Conservation (phyloP, 2,113 vertebrate genomes). For the Actinemys pallida region DNA sequence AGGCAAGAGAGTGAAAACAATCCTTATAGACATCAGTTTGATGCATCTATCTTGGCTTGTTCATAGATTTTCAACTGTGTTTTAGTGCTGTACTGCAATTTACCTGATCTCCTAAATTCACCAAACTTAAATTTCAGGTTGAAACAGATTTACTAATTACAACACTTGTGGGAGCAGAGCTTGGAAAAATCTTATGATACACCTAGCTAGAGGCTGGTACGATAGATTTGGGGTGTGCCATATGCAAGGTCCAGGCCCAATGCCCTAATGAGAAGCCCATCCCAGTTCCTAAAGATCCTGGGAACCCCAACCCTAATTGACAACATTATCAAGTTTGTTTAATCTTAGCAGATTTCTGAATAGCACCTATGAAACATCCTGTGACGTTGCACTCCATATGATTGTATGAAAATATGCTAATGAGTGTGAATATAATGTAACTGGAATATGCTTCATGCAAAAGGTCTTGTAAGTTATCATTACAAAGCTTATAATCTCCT, state of each 20-base stretch:
- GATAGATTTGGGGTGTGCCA: not conserved
- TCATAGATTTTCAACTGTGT: not conserved
- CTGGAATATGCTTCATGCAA: no score
- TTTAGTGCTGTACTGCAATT: not conserved
- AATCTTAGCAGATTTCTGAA: not conserved
- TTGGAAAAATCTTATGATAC: not conserved
- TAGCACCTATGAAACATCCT: not conserved
- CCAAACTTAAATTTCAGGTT: not conserved
- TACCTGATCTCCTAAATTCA: not conserved
- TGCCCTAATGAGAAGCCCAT: rapidly evolving
- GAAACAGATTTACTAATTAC: not conserved
- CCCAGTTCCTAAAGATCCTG: rapidly evolving
- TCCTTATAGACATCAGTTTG: not conserved
- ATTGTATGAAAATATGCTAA: no score
- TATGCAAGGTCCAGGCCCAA: no score
- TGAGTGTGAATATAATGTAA: no score
- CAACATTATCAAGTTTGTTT: rapidly evolving
- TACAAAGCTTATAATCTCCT: no score
- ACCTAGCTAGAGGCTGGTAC: not conserved
- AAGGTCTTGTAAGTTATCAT: no score
- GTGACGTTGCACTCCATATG: no score
- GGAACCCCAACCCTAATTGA: not conserved
- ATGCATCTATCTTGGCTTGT: not conserved
- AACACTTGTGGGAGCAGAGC: not conserved
- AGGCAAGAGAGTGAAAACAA: not conserved